These are phyloP conservation scores for Rhogogaster chlorosoma DNA, from an alignment of 2,888 invertebrate genomes.

Conservation along the genomic window DNA sequence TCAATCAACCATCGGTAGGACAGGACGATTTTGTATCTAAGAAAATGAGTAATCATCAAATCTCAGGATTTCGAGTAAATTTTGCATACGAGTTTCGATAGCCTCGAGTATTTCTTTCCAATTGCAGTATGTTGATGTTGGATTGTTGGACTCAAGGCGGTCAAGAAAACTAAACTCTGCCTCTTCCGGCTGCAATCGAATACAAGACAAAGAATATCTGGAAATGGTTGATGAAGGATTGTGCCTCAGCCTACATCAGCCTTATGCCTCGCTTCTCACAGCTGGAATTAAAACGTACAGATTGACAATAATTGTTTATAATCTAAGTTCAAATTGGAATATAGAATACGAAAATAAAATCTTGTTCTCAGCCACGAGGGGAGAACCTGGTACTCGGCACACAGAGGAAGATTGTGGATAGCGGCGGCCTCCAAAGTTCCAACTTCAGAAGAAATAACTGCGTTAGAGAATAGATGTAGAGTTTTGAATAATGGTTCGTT, in stretches of 20 bases:
- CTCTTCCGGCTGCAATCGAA: constrained; percentile 76
- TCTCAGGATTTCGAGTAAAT: background rate
- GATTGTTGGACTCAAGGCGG: constrained; percentile 46
- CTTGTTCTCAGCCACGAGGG: constrained; percentile 89
- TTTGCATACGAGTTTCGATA: background rate
- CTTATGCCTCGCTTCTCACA: constrained; percentile 95
- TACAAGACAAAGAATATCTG: constrained; percentile 89
- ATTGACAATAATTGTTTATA: background rate
- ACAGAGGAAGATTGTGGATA: constrained; percentile 97
- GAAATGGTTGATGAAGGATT: constrained; percentile 92
- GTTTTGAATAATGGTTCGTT: constrained; percentile 82
- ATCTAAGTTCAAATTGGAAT: background rate
- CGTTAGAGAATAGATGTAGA: constrained; percentile 86
- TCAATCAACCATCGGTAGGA: constrained; percentile 66
- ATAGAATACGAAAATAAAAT: background rate
- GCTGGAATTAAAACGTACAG: constrained; percentile 94
- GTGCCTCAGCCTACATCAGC: constrained; percentile 97
- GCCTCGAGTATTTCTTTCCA: constrained; percentile 45
- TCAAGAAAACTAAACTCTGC: constrained; percentile 46
- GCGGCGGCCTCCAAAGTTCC: constrained; percentile 91
- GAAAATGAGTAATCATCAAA: background rate
- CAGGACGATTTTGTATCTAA: constrained; percentile 8
- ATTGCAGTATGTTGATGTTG: constrained; percentile 65
- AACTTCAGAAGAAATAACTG: constrained; percentile 83
- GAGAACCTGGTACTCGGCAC: constrained; percentile 94